A percentile compares a stretch with the other conserved stretches of the same genome.
These are phyloP conservation scores for Amitus sp. DNA, from an alignment of 2,888 invertebrate genomes.

Conservation along the genomic window DNA sequence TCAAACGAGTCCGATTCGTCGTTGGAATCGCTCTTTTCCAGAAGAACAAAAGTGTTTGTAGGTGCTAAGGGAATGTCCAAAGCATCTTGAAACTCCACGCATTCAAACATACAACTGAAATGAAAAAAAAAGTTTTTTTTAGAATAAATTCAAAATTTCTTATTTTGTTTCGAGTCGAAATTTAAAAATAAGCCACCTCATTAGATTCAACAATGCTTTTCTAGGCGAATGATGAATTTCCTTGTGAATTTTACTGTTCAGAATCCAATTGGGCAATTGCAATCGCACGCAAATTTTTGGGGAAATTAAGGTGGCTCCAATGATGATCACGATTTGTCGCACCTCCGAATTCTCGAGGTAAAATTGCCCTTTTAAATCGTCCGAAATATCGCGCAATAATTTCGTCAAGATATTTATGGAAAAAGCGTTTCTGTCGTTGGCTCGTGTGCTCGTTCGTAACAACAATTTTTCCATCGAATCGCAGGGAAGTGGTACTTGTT, in stretches of 20 bases:
- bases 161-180: not conserved
- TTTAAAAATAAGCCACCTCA: conserved; percentile 52
- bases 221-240: conserved; percentile 58
- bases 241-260: conserved; percentile 53
- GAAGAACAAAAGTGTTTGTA: conserved; percentile 62
- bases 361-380: conserved; percentile 54
- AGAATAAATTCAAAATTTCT: not conserved
- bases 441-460: conserved; percentile 49
- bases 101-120: conserved; percentile 58
- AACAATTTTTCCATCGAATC: conserved; percentile 53
- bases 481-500: conserved; percentile 63
- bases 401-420: conserved; percentile 48
- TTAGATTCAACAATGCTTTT: conserved; percentile 58
- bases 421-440: conserved; percentile 50
- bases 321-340: conserved; percentile 57
- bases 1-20: conserved; percentile 56
- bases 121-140: conserved; percentile 7
- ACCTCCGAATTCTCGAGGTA: conserved; percentile 49
- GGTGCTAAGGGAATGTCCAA: conserved; percentile 54
- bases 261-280: conserved; percentile 53
- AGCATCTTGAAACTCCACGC: conserved; percentile 58
- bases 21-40: conserved; percentile 56
- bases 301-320: conserved; percentile 62
- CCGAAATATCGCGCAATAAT: conserved; percentile 48
- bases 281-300: conserved; percentile 58